Evolutionary conservation across 1,140 invertebrate genomes (phyloP), one percentile per base, ranked within the genome.

Genomic region (Wiebesia pumilae): DNA sequence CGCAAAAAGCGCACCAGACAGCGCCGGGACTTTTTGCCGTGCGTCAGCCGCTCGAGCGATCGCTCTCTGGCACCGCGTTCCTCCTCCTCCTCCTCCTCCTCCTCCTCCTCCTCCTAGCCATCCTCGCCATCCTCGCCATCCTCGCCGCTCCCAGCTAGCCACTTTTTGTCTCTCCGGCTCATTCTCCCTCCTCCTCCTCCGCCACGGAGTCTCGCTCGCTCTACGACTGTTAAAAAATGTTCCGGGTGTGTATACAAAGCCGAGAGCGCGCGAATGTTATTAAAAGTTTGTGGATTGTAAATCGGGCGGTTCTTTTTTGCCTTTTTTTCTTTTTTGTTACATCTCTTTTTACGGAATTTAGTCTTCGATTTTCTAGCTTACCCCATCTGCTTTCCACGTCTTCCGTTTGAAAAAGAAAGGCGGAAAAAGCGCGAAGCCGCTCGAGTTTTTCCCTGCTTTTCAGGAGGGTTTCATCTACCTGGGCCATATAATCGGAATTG

Each of bases 1-100:
- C 90, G 90, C 93, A 94, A 94, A 94, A 94, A 94, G 93, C 93
- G 92, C 92, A 92, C 92, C 93, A 94, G 93, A 94, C 93, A 94
- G 93, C 93, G 92, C 90, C 91, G 91, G 92, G 91, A 90, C 93
- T 94, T 94, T 94, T 94, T 94, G 93, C 92, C 91, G 90, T 90
- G 92, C 93, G 93, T 94, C 94, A 94, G 93, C 94, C 93, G 92
- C 93, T 62, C 84, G 92, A 92, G 93, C 91, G 92, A 91, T 93
- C 92, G 92, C 92, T 93, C 91, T 90, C 90, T 89, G 86, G 38
- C 83, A 81, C 79, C 51, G 87, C 40, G 47, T 75, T 38, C 69
- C 67, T 38, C 69, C 87, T 87, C 86, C 77, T 81, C 58, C 51
- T 81, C 86, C 81, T 77, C 77, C 85, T 71, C 35, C 71, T 73